These are phyloP conservation scores for Sogatella furcifera DNA, from an alignment of 1,140 invertebrate species.

Conservation along the genomic window DNA sequence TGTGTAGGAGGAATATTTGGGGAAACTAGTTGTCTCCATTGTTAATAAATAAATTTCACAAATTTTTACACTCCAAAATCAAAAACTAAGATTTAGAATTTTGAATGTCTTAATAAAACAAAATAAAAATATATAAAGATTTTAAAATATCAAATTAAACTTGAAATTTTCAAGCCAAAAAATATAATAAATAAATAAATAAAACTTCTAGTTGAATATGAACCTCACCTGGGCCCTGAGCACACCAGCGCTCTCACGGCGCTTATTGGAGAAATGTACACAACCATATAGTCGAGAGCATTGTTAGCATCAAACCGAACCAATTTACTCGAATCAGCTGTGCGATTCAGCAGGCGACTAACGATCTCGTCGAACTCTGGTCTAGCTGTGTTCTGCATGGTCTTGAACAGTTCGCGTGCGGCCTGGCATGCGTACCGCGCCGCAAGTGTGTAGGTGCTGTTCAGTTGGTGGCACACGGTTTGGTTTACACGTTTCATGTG, in stretches of 20 bases:
- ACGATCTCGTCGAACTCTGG: conserved; percentile 50
- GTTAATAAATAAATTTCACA: too few species aligned
- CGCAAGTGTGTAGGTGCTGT: conserved; percentile 30
- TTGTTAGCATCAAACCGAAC: conserved; percentile 51
- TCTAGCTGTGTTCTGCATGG: conserved; percentile 30
- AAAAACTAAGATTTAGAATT: too few species aligned
- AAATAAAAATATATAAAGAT: too few species aligned
- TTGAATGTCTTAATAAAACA: too few species aligned
- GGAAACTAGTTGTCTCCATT: too few species aligned
- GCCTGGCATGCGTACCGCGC: conserved; percentile 29
- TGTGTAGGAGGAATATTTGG: too few species aligned
- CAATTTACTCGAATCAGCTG: conserved; percentile 51
- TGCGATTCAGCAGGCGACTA: conserved; percentile 43
- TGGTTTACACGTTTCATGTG: conserved; percentile 32
- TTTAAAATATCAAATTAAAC: too few species aligned
- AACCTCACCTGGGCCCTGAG: conserved; percentile 26
- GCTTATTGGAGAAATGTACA: conserved; percentile 35
- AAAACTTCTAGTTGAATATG: too few species aligned
- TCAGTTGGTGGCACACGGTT: conserved; percentile 27
- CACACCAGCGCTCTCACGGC: conserved; percentile 28
- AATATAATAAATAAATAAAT: too few species aligned
- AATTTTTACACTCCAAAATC: too few species aligned
- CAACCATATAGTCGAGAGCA: conserved; percentile 45
- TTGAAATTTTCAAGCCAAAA: too few species aligned
- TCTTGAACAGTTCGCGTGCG: conserved; percentile 31